phyloP scores from a whole-genome alignment of 2,888 invertebrate species.

The Ypsolopha sequella region DNA sequence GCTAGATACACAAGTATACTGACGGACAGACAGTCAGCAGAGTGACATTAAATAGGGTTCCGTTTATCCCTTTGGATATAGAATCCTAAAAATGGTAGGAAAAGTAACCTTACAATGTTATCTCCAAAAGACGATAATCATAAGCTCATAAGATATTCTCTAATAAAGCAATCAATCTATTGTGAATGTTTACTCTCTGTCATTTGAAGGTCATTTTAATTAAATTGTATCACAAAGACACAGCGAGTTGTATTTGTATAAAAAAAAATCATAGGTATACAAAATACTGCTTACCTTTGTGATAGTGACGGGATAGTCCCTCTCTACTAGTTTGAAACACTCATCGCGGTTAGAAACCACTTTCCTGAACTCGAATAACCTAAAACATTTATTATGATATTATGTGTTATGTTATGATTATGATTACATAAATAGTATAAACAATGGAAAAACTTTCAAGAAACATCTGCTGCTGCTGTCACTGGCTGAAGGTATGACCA shows the following conservation, averaged over 20 bases:
- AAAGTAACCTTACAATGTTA: too few species aligned
- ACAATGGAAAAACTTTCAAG: too few species aligned
- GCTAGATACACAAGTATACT: too few species aligned
- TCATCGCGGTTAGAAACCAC: conserved; percentile 85
- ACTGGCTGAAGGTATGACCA: too few species aligned
- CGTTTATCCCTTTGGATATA: too few species aligned
- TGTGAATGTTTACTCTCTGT: background rate
- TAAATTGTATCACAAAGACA: background rate
- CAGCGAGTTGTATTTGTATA: background rate
- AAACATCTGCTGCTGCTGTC: too few species aligned
- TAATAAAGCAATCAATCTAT: background rate
- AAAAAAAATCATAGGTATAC: background rate
- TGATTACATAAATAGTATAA: conserved; percentile 8
- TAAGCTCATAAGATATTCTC: too few species aligned
- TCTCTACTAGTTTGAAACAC: conserved; percentile 85
- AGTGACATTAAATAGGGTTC: too few species aligned
- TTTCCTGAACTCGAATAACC: conserved; percentile 93
- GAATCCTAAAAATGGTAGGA: too few species aligned
- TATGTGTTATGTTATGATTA: conserved; percentile 7
- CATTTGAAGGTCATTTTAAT: background rate
- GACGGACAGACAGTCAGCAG: too few species aligned
- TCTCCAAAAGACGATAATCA: background rate
- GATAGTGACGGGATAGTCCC: conserved; percentile 87
- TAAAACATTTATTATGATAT: too few species aligned
- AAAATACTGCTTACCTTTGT: conserved; percentile 74